Evolutionary conservation across 2,797 vertebrate genomes (phyloP).

Genomic region (Onychomys torridus): DNA sequence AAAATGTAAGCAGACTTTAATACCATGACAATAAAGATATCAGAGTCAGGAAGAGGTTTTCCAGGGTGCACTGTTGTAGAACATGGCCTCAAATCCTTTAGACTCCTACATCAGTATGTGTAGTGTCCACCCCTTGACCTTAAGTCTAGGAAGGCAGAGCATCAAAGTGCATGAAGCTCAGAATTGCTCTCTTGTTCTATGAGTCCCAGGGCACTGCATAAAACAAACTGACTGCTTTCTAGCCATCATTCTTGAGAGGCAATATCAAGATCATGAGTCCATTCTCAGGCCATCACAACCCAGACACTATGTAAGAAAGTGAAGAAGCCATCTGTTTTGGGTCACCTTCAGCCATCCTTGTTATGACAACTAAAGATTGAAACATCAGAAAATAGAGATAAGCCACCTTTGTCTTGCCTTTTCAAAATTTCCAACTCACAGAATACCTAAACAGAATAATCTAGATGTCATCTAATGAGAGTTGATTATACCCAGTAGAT

Average conservation of each 20-base stretch:
- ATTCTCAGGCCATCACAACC: neutral
- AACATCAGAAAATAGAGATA: neutral
- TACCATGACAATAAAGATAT: neutral
- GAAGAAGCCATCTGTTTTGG: neutral
- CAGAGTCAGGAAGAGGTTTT: neutral
- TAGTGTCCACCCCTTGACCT: neutral
- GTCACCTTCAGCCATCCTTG: neutral
- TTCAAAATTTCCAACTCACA: slow-evolving; percentile 14
- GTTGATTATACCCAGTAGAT: neutral
- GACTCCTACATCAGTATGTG: neutral
- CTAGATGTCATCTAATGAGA: neutral
- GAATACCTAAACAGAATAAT: neutral
- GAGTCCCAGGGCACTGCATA: neutral
- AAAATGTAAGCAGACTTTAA: neutral
- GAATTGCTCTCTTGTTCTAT: neutral
- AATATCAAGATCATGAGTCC: neutral
- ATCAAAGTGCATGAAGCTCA: neutral
- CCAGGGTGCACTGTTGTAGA: neutral
- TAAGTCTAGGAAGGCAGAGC: neutral
- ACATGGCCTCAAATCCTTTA: neutral
- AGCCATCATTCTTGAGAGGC: neutral
- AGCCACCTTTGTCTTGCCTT: neutral
- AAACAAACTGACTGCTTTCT: neutral
- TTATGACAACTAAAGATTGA: neutral
- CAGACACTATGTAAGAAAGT: neutral